Evolutionary conservation across 2,797 vertebrate genomes (phyloP).

Genomic region (Trichosurus vulpecula): DNA sequence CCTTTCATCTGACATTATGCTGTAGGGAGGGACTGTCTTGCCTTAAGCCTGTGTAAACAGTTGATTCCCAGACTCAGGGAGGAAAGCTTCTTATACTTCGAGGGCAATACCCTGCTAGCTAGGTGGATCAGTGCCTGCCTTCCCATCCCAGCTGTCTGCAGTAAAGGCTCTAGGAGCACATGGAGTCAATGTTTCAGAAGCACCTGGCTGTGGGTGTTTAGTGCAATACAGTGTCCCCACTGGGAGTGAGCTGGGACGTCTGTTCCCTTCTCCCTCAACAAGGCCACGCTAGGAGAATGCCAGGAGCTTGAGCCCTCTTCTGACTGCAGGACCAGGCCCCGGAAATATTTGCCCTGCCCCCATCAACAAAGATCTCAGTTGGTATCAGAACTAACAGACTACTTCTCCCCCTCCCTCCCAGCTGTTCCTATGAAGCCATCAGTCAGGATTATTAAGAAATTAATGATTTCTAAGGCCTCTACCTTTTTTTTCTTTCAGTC

Average conservation of each 20-base stretch:
- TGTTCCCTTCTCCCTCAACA: neutral
- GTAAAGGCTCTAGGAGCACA: neutral
- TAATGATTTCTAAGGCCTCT: neutral
- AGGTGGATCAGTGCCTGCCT: neutral
- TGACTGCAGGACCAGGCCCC: neutral
- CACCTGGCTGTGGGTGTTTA: neutral
- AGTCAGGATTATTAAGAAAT: neutral
- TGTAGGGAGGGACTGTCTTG: neutral
- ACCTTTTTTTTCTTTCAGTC: neutral
- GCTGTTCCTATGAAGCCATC: neutral
- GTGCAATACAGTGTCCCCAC: neutral
- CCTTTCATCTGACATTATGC: neutral
- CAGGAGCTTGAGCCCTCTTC: neutral
- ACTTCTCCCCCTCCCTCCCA: neutral
- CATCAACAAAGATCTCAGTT: neutral
- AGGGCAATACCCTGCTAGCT: accelerated
- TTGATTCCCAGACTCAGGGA: neutral
- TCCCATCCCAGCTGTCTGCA: neutral
- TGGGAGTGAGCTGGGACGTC: neutral
- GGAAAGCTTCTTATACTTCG: neutral
- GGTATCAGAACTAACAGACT: too few relatives aligned
- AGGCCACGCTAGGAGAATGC: neutral
- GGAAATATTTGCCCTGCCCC: neutral
- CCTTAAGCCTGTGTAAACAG: neutral
- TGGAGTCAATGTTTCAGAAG: neutral